Evolutionary conservation across 2,797 vertebrate genomes (phyloP).

Genomic region (Cossypha polioptera): DNA sequence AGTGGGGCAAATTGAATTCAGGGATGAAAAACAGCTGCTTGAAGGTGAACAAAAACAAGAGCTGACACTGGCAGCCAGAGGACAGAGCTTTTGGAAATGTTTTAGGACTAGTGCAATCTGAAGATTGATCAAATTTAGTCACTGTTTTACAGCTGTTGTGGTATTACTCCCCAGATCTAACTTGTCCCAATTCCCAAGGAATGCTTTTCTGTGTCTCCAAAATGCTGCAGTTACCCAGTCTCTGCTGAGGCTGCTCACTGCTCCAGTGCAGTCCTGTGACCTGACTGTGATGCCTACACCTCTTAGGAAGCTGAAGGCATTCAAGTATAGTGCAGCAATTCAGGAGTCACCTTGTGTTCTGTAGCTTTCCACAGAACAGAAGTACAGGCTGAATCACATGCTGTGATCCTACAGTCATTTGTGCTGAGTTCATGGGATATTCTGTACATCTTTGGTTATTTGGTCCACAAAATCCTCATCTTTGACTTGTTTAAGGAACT

Average conservation of each 20-base stretch:
- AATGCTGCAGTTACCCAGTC: not conserved
- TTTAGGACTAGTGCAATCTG: not conserved
- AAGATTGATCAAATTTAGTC: not conserved
- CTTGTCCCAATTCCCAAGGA: not conserved
- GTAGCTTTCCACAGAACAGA: not conserved
- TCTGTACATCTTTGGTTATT: not conserved
- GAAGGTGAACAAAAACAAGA: slow-evolving; percentile 2
- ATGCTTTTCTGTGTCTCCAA: not conserved
- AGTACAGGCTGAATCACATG: not conserved
- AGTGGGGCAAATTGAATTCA: not conserved
- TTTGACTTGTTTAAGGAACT: not conserved
- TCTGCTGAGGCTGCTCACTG: not conserved
- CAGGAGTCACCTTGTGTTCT: not conserved
- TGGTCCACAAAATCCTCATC: not conserved
- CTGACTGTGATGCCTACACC: not conserved
- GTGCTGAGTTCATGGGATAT: not conserved
- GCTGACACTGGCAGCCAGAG: not conserved
- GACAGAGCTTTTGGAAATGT: not conserved
- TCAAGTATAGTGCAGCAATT: not conserved
- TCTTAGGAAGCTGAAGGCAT: not conserved
- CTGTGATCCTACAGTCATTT: not conserved
- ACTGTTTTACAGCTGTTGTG: not conserved
- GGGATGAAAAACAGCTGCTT: slow-evolving; percentile 18
- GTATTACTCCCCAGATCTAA: not conserved
- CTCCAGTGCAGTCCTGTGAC: not conserved